A percentile compares a stretch with the other conserved stretches of the same genome.
Conservation (phyloP, 2,888 invertebrate species). For the Apodemia duryi region DNA sequence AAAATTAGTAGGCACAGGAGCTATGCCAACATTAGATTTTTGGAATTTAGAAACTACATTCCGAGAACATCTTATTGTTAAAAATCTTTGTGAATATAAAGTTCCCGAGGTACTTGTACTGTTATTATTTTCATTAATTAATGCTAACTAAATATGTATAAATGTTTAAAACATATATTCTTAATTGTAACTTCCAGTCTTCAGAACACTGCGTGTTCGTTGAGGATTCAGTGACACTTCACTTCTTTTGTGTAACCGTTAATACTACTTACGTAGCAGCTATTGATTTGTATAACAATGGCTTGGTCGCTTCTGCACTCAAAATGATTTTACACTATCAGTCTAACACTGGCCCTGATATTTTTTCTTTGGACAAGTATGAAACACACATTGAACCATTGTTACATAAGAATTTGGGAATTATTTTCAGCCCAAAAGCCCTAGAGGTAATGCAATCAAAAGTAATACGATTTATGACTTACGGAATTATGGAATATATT, state of each 20-base stretch:
- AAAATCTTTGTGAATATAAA: conserved; percentile 70
- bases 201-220: conserved; percentile 67
- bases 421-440: conserved; percentile 62
- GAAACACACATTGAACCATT: conserved; percentile 65
- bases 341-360: conserved; percentile 47
- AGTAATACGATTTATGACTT: no score
- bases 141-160: conserved; percentile 2
- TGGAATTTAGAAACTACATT: conserved; percentile 79
- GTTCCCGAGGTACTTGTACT: conserved; percentile 56
- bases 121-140: conserved; percentile 8
- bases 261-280: conserved; percentile 50
- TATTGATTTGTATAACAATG: conserved; percentile 67
- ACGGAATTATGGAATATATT: no score
- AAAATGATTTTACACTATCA: conserved; percentile 61
- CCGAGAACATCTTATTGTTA: conserved; percentile 78
- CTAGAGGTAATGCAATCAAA: conserved; percentile 44
- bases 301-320: conserved; percentile 61
- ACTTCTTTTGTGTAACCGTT: conserved; percentile 64
- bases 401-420: conserved; percentile 57
- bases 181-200: conserved; percentile 45
- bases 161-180: neutral
- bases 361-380: conserved; percentile 65
- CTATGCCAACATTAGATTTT: conserved; percentile 78
- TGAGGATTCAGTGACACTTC: conserved; percentile 63
- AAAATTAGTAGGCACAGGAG: conserved; percentile 71